A percentile compares a stretch with the other conserved stretches of the same genome.
phyloP scores from a whole-genome alignment of 2,113 vertebrate species.

The Silurus glanis region DNA sequence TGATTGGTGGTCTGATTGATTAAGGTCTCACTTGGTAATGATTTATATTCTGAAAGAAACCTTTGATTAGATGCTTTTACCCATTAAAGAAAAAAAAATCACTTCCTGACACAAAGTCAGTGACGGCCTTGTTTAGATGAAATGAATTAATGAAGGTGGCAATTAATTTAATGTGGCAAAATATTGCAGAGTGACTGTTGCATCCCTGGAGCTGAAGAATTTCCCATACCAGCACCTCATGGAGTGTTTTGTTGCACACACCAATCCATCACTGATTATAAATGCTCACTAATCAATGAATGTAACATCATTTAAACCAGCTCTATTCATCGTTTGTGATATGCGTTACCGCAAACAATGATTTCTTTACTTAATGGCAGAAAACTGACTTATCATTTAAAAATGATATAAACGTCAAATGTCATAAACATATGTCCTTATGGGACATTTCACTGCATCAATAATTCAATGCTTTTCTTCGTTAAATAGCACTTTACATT shows the following conservation, averaged over 20 bases:
- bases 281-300: neutral
- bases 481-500: neutral
- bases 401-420: too few species aligned
- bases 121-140: neutral
- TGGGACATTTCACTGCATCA: neutral
- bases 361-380: neutral
- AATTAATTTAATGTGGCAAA: neutral
- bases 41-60: neutral
- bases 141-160: neutral
- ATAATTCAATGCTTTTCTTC: neutral
- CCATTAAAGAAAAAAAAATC: neutral
- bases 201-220: neutral
- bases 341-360: neutral
- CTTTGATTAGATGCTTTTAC: neutral
- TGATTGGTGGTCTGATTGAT: neutral
- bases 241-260: neutral
- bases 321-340: neutral
- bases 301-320: neutral
- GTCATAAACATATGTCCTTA: neutral
- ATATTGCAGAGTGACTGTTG: neutral
- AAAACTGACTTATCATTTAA: neutral
- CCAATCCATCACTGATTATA: neutral
- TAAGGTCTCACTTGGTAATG: neutral
- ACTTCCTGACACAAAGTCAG: neutral
- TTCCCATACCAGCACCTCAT: neutral